Percentiles rank a stretch among this genome's conserved stretches.
Conservation (phyloP, 2,113 vertebrate species). For the Triplophysa tibetana region DNA sequence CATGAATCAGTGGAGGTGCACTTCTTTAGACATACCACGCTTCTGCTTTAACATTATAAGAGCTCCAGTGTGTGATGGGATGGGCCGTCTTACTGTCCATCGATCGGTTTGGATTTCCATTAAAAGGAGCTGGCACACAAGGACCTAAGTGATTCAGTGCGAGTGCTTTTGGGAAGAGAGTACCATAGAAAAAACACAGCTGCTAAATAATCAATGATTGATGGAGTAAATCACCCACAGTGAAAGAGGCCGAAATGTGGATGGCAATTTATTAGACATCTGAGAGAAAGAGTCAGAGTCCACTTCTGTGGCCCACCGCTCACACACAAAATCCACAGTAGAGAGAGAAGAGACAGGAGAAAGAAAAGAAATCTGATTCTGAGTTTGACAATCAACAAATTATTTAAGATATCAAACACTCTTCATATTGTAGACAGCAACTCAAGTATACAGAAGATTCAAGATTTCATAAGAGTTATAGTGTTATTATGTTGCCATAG, state of each 20-base stretch:
- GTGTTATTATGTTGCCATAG: too few relatives aligned
- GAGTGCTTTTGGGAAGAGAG: slow-evolving; percentile 43
- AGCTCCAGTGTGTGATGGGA: slow-evolving; percentile 7
- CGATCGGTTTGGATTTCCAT: slow-evolving; percentile 54
- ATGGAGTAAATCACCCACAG: slow-evolving; percentile 34
- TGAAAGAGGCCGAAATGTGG: slow-evolving; percentile 41
- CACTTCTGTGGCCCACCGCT: slow-evolving; percentile 20
- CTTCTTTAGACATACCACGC: slow-evolving; percentile 9
- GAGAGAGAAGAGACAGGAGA: not conserved
- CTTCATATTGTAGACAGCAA: too few relatives aligned
- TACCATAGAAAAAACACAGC: slow-evolving; percentile 34
- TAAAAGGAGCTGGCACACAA: slow-evolving; percentile 41
- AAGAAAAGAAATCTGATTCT: not conserved
- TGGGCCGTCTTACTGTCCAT: slow-evolving; percentile 41
- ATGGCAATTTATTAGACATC: slow-evolving; percentile 45
- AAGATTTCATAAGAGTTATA: too few relatives aligned
- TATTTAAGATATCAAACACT: too few relatives aligned
- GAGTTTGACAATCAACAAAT: too few relatives aligned
- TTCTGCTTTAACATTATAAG: slow-evolving; percentile 22
- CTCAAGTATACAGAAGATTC: too few relatives aligned
- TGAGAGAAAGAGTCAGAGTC: slow-evolving; percentile 30
- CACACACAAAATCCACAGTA: slow-evolving; percentile 20
- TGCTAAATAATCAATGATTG: slow-evolving; percentile 31
- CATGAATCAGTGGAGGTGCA: not conserved
- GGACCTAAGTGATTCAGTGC: slow-evolving; percentile 25